These are phyloP conservation scores for Argyresthia goedartella DNA, from an alignment of 2,888 invertebrate species.

Conservation along the genomic window DNA sequence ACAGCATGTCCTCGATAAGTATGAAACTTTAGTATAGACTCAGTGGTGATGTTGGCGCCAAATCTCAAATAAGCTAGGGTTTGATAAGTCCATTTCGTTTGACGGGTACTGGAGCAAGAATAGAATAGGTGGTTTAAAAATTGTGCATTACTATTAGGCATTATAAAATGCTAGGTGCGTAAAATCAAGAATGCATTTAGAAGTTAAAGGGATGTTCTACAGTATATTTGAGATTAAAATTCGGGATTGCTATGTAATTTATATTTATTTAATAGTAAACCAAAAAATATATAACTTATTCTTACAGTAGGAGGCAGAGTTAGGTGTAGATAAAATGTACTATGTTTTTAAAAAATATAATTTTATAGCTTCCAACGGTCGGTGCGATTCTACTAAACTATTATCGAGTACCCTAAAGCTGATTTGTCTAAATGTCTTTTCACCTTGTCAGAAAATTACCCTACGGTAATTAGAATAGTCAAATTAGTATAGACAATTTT, in stretches of 20 bases:
- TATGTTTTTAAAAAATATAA: not conserved
- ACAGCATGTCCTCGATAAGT: conserved; percentile 59
- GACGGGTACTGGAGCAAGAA: not conserved
- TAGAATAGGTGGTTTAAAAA: too few relatives aligned
- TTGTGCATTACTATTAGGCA: not conserved
- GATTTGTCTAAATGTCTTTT: too few relatives aligned
- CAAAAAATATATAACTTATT: conserved; percentile 1
- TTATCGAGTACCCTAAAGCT: too few relatives aligned
- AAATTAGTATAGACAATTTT: too few relatives aligned
- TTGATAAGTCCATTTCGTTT: not conserved
- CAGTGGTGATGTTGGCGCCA: not conserved
- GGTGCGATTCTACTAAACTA: too few relatives aligned
- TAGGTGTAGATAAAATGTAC: not conserved
- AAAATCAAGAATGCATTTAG: not conserved
- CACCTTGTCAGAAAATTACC: too few relatives aligned
- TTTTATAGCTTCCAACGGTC: not conserved
- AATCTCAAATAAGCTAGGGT: too few relatives aligned
- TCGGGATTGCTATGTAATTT: not conserved
- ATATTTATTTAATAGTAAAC: not conserved
- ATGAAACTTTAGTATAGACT: conserved; percentile 58
- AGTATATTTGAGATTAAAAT: not conserved
- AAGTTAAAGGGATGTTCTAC: not conserved
- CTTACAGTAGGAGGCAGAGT: not conserved
- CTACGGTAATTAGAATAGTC: too few relatives aligned
- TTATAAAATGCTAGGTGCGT: not conserved